Evolutionary conservation across 2,888 invertebrate genomes (phyloP).

Genomic region (Pollenia griseotomentosa): DNA sequence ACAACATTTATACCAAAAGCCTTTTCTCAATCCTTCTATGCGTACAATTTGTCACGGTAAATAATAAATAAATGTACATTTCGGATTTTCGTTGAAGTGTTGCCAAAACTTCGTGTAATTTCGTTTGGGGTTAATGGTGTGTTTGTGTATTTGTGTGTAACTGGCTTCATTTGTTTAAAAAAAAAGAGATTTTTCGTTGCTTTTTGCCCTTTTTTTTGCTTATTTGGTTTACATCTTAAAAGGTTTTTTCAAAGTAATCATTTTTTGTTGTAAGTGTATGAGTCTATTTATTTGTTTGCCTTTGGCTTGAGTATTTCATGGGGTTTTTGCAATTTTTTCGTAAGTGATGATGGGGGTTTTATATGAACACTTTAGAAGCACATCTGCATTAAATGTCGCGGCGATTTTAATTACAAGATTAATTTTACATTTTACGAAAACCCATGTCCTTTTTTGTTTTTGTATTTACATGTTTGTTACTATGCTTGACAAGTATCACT

Average conservation of each 20-base stretch:
- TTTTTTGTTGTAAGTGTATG: too few relatives aligned
- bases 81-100: neutral
- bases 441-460: constrained; percentile 7
- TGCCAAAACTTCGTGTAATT: neutral
- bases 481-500: neutral
- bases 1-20: too few relatives aligned
- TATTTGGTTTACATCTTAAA: too few relatives aligned
- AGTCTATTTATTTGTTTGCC: too few relatives aligned
- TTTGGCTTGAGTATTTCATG: too few relatives aligned
- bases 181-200: too few relatives aligned
- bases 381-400: constrained; percentile 75
- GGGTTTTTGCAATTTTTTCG: neutral
- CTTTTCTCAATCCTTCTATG: too few relatives aligned
- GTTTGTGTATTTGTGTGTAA: too few relatives aligned
- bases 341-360: neutral
- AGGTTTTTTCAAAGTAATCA: too few relatives aligned
- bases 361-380: constrained; percentile 59
- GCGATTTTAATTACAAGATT: constrained; percentile 81
- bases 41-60: too few relatives aligned
- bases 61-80: neutral
- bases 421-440: constrained; percentile 68
- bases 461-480: neutral
- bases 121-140: neutral
- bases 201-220: too few relatives aligned
- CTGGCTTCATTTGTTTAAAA: too few relatives aligned